Percentiles rank a stretch among this genome's conserved stretches.
These are phyloP conservation scores for Kradibia gibbosae DNA, from an alignment of 1,140 invertebrate genomes.

Conservation along the genomic window DNA sequence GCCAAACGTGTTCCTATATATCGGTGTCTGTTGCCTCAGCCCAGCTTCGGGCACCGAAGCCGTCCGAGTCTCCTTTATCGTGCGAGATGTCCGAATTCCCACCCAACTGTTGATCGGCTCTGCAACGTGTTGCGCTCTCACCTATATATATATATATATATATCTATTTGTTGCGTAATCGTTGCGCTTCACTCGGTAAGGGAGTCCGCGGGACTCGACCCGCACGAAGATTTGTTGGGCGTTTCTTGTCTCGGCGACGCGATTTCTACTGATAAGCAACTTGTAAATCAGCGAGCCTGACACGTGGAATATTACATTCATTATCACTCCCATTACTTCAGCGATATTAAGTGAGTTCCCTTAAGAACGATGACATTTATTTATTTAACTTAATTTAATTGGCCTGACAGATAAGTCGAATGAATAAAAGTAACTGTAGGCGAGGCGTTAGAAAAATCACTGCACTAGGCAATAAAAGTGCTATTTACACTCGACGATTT, in stretches of 20 bases:
- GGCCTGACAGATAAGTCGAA: neutral
- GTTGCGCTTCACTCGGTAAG: neutral
- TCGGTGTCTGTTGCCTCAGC: too few relatives aligned
- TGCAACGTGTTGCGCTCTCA: neutral
- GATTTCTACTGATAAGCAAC: neutral
- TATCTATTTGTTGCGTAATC: neutral
- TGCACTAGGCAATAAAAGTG: neutral
- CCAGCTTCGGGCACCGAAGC: too few relatives aligned
- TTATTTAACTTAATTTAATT: neutral
- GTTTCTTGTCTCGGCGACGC: neutral
- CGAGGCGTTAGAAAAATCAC: neutral
- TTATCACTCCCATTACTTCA: neutral
- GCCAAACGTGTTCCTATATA: neutral
- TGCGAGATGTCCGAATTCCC: neutral
- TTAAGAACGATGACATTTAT: neutral
- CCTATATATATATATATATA: too few relatives aligned
- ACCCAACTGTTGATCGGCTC: neutral
- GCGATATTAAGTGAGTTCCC: neutral
- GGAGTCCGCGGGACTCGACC: neutral
- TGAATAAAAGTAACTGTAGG: neutral
- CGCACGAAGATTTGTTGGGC: neutral
- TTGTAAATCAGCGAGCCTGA: neutral
- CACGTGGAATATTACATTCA: constrained; percentile 13
- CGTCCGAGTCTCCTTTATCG: too few relatives aligned
- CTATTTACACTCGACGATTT: neutral